Evolutionary conservation across 1,140 invertebrate species (phyloP), one percentile per base, ranked within the genome.

Genomic region (Pseudomyrmex sp.): DNA sequence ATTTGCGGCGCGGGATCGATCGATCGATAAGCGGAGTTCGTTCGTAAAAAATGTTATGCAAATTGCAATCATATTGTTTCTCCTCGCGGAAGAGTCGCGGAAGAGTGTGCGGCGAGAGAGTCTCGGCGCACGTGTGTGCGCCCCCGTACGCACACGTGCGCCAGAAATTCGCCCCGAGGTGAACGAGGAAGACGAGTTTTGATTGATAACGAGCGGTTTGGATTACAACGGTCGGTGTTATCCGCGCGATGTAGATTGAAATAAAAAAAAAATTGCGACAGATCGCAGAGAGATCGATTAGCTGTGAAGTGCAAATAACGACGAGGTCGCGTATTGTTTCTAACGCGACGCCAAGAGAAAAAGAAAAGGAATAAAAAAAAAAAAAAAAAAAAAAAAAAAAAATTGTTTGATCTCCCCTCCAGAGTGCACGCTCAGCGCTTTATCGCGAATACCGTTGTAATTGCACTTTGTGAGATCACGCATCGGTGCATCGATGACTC

Each of bases 61-160:
- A 80, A 80, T 80, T 80, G 76, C 50, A 72, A 80, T 70, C 76
- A 80, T 72, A 77, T 68, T 26, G 66, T 72, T 70, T 80, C 52
- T 66, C 72, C 35, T 80, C 66, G 44, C n/a, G 54, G 56, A 70
- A 35, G 18, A 18, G 18, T 80, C 66, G 44, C n/a, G 54, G 56
- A 70, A 35, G 18, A 18, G 63, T 50, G 63, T 50, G 63, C 20
- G 15, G 26, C 54, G 58, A 20, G 18, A 20, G 18, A 80, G 46
- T 52, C 65, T 50, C 58, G 26, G 26, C 63, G 26, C 1, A 52
- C 50, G 50, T 13, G 50, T 13, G 13, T 13, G 50, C n/a, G 52
- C 23, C 26, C 26, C 20, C 44, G n/a, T 54, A 48, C 54, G 48
- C 69, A 48, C 26, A 59, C 76, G 26, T 18, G 44, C 8, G 50